Evolutionary conservation across 2,113 vertebrate species (phyloP).

Genomic region (Ameiurus melas): DNA sequence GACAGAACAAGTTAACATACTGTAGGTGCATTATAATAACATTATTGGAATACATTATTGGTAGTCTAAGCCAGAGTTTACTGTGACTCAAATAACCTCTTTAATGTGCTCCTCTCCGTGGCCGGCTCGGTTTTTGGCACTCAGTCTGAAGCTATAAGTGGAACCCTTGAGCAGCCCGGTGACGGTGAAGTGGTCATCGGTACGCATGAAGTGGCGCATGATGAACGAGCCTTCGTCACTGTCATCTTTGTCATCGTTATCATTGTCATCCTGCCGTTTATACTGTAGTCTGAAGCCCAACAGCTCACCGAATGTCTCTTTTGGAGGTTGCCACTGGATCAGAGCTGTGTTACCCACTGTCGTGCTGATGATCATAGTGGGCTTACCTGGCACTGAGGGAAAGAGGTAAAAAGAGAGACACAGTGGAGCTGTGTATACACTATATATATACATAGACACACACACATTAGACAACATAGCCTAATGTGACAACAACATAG

Average conservation of each 20-base stretch:
- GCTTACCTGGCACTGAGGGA: constrained; percentile 85
- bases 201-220: constrained; percentile 82
- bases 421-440: not conserved
- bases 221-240: constrained; percentile 84
- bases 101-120: constrained; percentile 88
- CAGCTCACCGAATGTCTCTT: constrained; percentile 90
- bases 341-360: constrained; percentile 95
- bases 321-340: constrained; percentile 97
- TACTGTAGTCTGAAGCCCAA: constrained; percentile 90
- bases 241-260: constrained; percentile 78
- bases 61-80: not conserved
- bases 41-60: not conserved
- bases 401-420: not conserved
- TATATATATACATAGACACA: too few species aligned
- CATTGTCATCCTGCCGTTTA: constrained; percentile 84
- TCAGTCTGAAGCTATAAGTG: constrained; percentile 86
- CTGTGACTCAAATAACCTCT: constrained; percentile 61
- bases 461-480: too few species aligned
- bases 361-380: constrained; percentile 96
- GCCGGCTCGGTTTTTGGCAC: constrained; percentile 89
- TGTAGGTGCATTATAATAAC: not conserved
- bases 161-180: constrained; percentile 91
- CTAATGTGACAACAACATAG: too few species aligned
- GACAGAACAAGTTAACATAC: not conserved
- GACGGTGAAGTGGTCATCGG: constrained; percentile 89